Base-by-base conservation (phyloP, 37 sponge, comb jelly and placozoan genomes). In the Halisarca cf. caerulea region DNA sequence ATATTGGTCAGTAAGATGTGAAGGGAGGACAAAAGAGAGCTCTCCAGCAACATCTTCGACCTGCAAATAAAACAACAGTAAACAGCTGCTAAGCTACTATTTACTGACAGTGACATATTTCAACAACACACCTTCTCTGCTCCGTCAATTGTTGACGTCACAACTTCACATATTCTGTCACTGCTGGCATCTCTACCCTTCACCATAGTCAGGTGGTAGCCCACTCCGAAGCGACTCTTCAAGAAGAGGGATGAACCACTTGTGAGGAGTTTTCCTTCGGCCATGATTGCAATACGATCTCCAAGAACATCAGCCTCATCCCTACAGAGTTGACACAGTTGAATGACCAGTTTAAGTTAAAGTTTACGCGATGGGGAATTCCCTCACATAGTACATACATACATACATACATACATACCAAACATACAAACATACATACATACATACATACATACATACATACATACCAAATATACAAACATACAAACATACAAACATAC, bases 271-370 rank as follows among this genome's bases (percentile, higher is more conserved):
- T 83, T 90, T 0, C 99, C 99, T 35, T 93, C 85, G 25, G 94
- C 90, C 94, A 98, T 90, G 84, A 98, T 98, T 40, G 99, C 99
- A 57, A 98, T 94, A 15, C 99, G 86, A 77, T 98, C 99, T 25
- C 99, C 99, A 9, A 98, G 89, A 2, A 98, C 83, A 43, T 98
- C 99, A n/a, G 99, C 99, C 66, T 98, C 99, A 75, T 98, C 97
- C 99, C 96, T 96, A 66, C 62, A 80, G 55, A 82, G 11, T 47
- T 6, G 51, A 47, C 51, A 47, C 51, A 47, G 51, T n/a, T n/a
- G n/a, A n/a, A n/a, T n/a, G n/a, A n/a, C n/a, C n/a, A n/a, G n/a
- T n/a, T n/a, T n/a, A n/a, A n/a, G n/a, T n/a, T n/a, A n/a, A n/a
- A n/a, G n/a, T n/a, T n/a, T n/a, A n/a, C n/a, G n/a, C n/a, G n/a